Evolutionary conservation across 2,797 vertebrate genomes (phyloP), one percentile per base, ranked within the genome.

Genomic region (Crocidura indochinensis): DNA sequence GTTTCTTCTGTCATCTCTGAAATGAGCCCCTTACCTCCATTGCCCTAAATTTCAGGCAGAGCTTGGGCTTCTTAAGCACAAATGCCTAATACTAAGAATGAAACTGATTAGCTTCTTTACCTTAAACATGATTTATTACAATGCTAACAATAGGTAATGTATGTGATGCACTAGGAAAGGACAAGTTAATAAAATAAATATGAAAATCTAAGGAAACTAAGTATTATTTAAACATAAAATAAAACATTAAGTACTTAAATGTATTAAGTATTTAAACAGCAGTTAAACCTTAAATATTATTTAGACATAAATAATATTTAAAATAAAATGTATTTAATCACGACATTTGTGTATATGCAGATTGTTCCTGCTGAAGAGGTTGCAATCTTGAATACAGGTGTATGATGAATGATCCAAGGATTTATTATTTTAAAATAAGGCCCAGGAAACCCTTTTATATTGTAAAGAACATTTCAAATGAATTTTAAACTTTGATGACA

Each of bases 21-120:
- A 95, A 95, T 85, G 95, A 91, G 95, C 87, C 44, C 15, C 90
- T 91, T 60, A 75, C 90, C 95, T 94, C 68, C 85, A 79, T 68
- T 75, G 31, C 47, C 79, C 78, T 88, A 64, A 87, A 79, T 90
- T 31, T 84, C 65, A 73, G 76, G 15, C 65, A 68, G 81, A 69
- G 68, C 44, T 86, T 65, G 73, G 26, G 20, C 67, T 84, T 73
- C 86, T 88, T 38, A 84, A 60, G 73, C 81, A 71, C 31, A 38
- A 67, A 27, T 53, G 29, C 17, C 72, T 79, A 65, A 65, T 8
- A 71, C 51, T 87, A 84, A 87, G 24, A 64, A 88, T 12, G 27
- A 92, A 93, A 71, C 26, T 68, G 27, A 76, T 84, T 92, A 92
- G 24, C 24, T 93, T 47, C 79, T 86, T 19, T 65, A 83, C 26